A percentile compares a stretch with the other conserved stretches of the same genome.
phyloP scores from a whole-genome alignment of 2,888 invertebrate species.

The Geotrupes spiniger region DNA sequence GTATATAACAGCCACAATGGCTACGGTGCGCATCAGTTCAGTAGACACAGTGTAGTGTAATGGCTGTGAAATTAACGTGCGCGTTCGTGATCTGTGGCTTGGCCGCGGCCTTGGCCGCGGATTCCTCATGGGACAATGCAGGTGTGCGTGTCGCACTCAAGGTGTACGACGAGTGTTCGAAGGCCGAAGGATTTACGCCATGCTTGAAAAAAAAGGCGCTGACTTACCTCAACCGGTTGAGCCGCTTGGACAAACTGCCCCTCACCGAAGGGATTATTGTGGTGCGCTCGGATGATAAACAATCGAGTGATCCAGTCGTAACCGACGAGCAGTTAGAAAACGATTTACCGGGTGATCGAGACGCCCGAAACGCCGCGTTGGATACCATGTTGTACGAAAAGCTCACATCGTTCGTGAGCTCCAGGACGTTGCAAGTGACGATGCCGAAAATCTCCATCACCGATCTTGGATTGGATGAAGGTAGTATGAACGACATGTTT shows the following conservation, averaged over 20 bases:
- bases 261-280: constrained; percentile 68
- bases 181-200: constrained; percentile 65
- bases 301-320: constrained; percentile 42
- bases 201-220: constrained; percentile 82
- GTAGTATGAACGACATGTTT: constrained; percentile 47
- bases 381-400: constrained; percentile 70
- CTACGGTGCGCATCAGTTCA: constrained; percentile 43
- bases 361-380: constrained; percentile 65
- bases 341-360: constrained; percentile 62
- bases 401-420: constrained; percentile 67
- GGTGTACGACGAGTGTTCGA: constrained; percentile 76
- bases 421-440: constrained; percentile 72
- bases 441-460: constrained; percentile 69
- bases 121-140: constrained; percentile 49
- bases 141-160: constrained; percentile 66
- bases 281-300: constrained; percentile 54
- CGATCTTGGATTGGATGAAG: constrained; percentile 74
- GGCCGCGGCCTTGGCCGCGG: constrained; percentile 37
- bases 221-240: constrained; percentile 72
- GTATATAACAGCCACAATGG: constrained; percentile 46
- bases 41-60: constrained; percentile 30
- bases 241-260: constrained; percentile 64
- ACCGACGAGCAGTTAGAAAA: constrained; percentile 70
- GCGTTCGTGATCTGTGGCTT: constrained; percentile 39
- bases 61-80: constrained; percentile 35